A percentile compares a stretch with the other conserved stretches of the same genome.
Evolutionary conservation across 2,797 vertebrate species (phyloP).

Genomic region (Arvicola amphibius): DNA sequence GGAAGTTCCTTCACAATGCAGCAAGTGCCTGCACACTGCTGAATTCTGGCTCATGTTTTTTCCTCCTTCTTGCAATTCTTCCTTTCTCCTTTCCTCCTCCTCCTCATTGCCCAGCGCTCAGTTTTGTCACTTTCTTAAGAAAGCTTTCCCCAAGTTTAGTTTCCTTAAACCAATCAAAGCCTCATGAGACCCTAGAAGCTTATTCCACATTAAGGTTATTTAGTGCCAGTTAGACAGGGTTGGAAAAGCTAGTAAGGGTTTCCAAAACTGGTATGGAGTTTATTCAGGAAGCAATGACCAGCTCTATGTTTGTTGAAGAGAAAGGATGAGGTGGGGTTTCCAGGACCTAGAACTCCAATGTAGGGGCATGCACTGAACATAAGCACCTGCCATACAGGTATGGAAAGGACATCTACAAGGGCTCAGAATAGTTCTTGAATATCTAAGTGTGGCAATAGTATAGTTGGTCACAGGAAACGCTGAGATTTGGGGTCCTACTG

Average conservation of each 20-base stretch:
- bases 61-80: not conserved
- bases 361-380: not conserved
- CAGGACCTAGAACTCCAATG: not conserved
- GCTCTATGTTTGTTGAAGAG: not conserved
- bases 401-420: not conserved
- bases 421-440: too few relatives aligned
- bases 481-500: not conserved
- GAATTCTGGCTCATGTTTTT: not conserved
- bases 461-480: not conserved
- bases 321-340: not conserved
- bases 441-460: not conserved
- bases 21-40: rapidly evolving
- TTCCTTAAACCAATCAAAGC: not conserved
- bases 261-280: not conserved
- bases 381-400: not conserved
- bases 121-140: not conserved
- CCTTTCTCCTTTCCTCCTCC: not conserved
- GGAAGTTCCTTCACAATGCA: not conserved
- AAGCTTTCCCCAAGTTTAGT: not conserved
- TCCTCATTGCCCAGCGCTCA: not conserved
- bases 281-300: not conserved
- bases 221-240: not conserved
- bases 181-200: not conserved
- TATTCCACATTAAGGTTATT: not conserved
- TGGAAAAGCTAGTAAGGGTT: not conserved